phyloP scores from a whole-genome alignment of 2,888 invertebrate species.

The Spisula subtruncata region DNA sequence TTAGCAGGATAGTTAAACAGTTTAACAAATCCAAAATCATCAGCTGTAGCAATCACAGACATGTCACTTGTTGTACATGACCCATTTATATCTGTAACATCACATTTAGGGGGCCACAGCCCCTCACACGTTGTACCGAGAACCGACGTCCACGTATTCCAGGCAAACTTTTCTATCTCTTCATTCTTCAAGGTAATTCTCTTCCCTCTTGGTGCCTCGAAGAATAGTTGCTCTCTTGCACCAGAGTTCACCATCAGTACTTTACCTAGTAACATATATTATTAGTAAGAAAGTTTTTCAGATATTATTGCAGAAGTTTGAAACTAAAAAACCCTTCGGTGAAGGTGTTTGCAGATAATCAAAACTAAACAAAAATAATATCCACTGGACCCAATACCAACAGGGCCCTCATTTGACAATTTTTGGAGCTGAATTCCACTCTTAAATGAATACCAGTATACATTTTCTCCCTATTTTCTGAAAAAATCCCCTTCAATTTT shows the following conservation, averaged over 20 bases:
- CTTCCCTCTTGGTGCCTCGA: constrained; percentile 88
- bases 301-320: too few species aligned
- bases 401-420: too few species aligned
- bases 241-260: constrained; percentile 87
- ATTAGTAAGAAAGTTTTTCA: too few species aligned
- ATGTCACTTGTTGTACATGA: constrained; percentile 84
- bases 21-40: constrained; percentile 88
- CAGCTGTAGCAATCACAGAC: constrained; percentile 87
- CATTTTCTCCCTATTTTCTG: too few species aligned
- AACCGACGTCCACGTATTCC: constrained; percentile 88
- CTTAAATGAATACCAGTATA: too few species aligned
- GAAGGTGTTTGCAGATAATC: too few species aligned
- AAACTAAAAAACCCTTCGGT: too few species aligned
- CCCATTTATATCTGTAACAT: constrained; percentile 88
- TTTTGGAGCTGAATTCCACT: too few species aligned
- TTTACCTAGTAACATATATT: constrained; percentile 79
- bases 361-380: too few species aligned
- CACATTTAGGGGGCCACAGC: constrained; percentile 88
- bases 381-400: too few species aligned
- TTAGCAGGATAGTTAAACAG: constrained; percentile 88
- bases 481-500: too few species aligned
- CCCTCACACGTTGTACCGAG: constrained; percentile 87
- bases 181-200: constrained; percentile 84
- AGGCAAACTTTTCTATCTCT: constrained; percentile 86
- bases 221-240: constrained; percentile 88